A percentile compares a stretch with the other conserved stretches of the same genome.
These are phyloP conservation scores for Cisticola juncidis DNA, from an alignment of 2,113 vertebrate species.

Conservation along the genomic window DNA sequence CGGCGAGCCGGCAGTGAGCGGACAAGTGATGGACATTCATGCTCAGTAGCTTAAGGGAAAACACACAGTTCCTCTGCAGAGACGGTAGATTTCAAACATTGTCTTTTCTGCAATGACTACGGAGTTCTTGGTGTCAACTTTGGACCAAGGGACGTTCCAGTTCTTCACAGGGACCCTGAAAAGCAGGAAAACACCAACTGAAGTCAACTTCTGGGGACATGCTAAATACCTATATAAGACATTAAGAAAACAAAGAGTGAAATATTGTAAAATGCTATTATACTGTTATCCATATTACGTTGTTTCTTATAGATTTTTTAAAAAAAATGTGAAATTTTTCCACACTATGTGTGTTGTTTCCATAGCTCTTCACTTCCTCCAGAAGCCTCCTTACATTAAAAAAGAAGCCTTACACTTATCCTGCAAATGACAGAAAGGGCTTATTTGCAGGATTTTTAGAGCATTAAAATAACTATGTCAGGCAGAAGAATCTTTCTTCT, in stretches of 20 bases:
- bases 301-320: constrained; percentile 99
- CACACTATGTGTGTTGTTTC: constrained; percentile 97
- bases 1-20: constrained; percentile 83
- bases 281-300: constrained; percentile 99
- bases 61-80: constrained; percentile 51
- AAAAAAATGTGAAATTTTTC: constrained; percentile 99
- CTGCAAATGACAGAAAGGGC: constrained; percentile 82
- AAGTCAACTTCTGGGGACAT: constrained; percentile 89
- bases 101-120: constrained; percentile 85
- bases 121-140: constrained; percentile 85
- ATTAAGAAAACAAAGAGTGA: constrained; percentile 95
- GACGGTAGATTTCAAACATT: constrained; percentile 81
- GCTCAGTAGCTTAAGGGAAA: constrained; percentile 87
- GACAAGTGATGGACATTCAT: constrained; percentile 88
- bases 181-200: constrained; percentile 84
- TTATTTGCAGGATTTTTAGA: constrained; percentile 85
- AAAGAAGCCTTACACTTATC: constrained; percentile 85
- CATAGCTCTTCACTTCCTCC: constrained; percentile 90
- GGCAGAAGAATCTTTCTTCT: constrained; percentile 84
- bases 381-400: constrained; percentile 88
- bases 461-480: constrained; percentile 84
- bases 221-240: constrained; percentile 97
- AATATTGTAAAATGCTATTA: constrained; percentile 99
- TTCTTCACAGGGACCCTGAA: constrained; percentile 88
- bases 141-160: constrained; percentile 88